A percentile compares a stretch with the other conserved stretches of the same genome.
phyloP scores from a whole-genome alignment of 2,888 invertebrate species.

The Xanthia togata region DNA sequence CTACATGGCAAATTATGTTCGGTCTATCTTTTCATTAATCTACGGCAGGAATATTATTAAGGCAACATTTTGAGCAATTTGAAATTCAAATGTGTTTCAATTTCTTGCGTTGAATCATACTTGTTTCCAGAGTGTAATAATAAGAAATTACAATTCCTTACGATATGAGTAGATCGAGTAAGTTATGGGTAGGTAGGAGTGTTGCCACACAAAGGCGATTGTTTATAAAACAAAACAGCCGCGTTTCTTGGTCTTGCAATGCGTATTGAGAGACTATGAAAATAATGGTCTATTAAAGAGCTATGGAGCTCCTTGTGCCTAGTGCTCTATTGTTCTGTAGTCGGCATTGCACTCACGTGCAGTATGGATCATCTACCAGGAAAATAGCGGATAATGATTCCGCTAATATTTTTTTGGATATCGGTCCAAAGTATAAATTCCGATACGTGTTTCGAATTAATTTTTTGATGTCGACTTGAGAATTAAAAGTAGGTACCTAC shows the following conservation, averaged over 20 bases:
- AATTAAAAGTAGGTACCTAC: conserved; percentile 26
- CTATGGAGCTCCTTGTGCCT: conserved; percentile 67
- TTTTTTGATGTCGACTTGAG: conserved; percentile 16
- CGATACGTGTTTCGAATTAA: conserved; percentile 40
- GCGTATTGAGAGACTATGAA: conserved; percentile 79
- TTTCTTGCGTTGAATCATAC: conserved; percentile 66
- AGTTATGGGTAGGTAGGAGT: conserved; percentile 76
- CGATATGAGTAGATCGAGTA: conserved; percentile 75
- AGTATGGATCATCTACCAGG: conserved; percentile 59
- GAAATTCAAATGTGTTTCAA: conserved; percentile 70
- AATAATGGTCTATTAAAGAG: conserved; percentile 79
- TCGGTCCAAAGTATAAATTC: conserved; percentile 23
- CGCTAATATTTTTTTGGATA: conserved; percentile 46
- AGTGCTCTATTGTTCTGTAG: conserved; percentile 68
- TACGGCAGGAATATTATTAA: conserved; percentile 49
- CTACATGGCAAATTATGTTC: conserved; percentile 55
- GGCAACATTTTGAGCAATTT: conserved; percentile 65
- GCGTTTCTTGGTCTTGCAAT: conserved; percentile 79
- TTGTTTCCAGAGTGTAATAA: conserved; percentile 69
- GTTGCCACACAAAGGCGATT: conserved; percentile 83
- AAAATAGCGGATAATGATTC: conserved; percentile 63
- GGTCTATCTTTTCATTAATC: conserved; percentile 59
- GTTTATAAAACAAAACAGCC: conserved; percentile 87
- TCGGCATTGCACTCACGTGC: conserved; percentile 57
- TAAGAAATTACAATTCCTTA: conserved; percentile 70